Evolutionary conservation across 2,797 vertebrate genomes (phyloP), one percentile per base, ranked within the genome.

Genomic region (Leptodactylus fallax): DNA sequence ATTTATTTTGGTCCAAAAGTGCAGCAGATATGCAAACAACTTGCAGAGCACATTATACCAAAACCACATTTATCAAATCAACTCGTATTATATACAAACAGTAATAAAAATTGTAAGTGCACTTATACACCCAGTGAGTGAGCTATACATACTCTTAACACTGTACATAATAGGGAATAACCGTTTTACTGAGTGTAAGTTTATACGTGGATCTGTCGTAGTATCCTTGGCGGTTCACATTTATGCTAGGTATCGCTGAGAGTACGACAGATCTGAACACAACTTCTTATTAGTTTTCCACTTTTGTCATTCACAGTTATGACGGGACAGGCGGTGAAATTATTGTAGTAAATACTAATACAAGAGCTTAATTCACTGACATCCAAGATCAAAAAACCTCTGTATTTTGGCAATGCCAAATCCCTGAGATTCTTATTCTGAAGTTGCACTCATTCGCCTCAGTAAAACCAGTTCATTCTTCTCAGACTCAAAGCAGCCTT

Each of bases 1-100:
- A 3, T 83, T 85, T 85, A 85, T 60, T 85, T 85, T 85, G 83
- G 83, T 85, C 83, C 83, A 76, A 85, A 67, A 60, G 19, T 84
- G 60, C 82, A 74, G 71, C 53, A 51, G 9, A 9, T 23, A 51
- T 49, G 56, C 58, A 23, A 74, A 56, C 4, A 74, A 3, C 17
- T 49, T 21, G 17, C 49, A 21, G 23, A 55, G 23, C 47, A 71
- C 23, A 55, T 67, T 55, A 17, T 69, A 51, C 81, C 51, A 80
- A 61, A 80, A 49, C 21, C 23, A 27, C 4, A 7, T 36, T 23
- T n/a, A 71, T 71, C 51, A 71, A 47, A 58, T 17, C 47, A 81
- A 27, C 3, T 12, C 14, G 60, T 1, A 47, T 7, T 83, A 69
- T 84, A 74, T 69, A 83, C 23, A 56, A 45, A 74, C 7, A 51